These are phyloP conservation scores for Gadus chalcogrammus DNA, from an alignment of 2,113 vertebrate genomes.

Conservation along the genomic window DNA sequence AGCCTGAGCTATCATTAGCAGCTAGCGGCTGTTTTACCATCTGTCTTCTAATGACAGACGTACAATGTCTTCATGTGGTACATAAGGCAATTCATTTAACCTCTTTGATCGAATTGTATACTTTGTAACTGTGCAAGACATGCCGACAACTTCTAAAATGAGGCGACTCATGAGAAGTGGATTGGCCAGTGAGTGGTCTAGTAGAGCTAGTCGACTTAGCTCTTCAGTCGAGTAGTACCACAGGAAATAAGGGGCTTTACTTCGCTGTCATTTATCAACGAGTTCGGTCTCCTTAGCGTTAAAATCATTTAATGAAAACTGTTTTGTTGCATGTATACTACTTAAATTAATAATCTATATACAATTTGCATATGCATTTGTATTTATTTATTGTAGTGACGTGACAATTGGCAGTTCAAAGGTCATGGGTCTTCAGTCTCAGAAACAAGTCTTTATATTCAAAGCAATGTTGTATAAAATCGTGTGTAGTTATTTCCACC, in stretches of 20 bases:
- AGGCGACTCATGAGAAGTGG: neutral
- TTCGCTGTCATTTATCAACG: no score
- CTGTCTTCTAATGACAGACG: neutral
- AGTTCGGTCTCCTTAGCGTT: neutral
- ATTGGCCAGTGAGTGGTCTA: neutral
- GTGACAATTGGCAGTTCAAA: no score
- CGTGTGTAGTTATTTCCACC: neutral
- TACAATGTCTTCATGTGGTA: neutral
- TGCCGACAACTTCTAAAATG: neutral
- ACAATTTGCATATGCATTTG: no score
- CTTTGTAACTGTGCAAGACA: neutral
- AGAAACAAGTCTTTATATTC: no score
- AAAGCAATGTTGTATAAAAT: neutral
- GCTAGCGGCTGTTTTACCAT: slow-evolving; percentile 25
- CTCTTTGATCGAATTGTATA: neutral
- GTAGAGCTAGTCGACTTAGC: neutral
- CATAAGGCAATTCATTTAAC: neutral
- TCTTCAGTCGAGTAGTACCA: neutral
- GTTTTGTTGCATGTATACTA: neutral
- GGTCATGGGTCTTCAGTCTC: no score
- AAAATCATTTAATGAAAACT: neutral
- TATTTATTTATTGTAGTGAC: no score
- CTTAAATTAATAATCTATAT: no score
- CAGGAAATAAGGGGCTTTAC: neutral
- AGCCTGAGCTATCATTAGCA: slow-evolving; percentile 27